phyloP scores from a whole-genome alignment of 2,888 invertebrate genomes.

The Amblyteles armatorius region DNA sequence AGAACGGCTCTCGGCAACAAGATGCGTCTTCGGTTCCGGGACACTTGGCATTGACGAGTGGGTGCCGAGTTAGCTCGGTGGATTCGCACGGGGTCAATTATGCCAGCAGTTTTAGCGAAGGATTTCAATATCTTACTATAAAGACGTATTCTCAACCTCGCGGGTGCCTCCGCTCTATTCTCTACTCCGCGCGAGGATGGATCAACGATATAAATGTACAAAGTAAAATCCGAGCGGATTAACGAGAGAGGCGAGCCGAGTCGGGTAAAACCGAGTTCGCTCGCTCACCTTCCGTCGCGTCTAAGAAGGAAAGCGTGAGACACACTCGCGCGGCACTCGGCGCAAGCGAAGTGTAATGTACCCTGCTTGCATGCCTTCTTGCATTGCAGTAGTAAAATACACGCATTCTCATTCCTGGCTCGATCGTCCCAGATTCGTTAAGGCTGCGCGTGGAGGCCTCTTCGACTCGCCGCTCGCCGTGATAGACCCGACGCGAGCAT shows the following conservation, averaged over 20 bases:
- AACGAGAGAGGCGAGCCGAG: slow-evolving; percentile 16
- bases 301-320: slow-evolving; percentile 66
- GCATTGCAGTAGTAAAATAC: slow-evolving; percentile 40
- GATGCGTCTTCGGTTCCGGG: background rate
- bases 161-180: background rate
- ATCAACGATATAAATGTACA: slow-evolving; percentile 1
- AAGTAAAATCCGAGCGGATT: slow-evolving; percentile 2
- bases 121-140: slow-evolving; percentile 13
- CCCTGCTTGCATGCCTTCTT: slow-evolving; percentile 22
- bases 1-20: background rate
- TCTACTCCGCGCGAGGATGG: background rate
- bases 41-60: slow-evolving; percentile 43
- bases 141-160: background rate
- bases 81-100: slow-evolving; percentile 21
- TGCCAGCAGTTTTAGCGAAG: slow-evolving; percentile 9
- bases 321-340: slow-evolving; percentile 46
- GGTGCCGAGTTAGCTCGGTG: slow-evolving; percentile 25
- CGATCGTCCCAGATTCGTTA: slow-evolving; percentile 66
- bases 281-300: slow-evolving; percentile 46
- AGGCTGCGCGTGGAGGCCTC: slow-evolving; percentile 45
- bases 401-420: slow-evolving; percentile 63
- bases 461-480: background rate
- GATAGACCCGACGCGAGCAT: slow-evolving; percentile 34
- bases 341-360: slow-evolving; percentile 18
- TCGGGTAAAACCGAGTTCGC: slow-evolving; percentile 20